Conservation (phyloP, 1,140 invertebrate species). For the Mycetomoellerius zeteki region DNA sequence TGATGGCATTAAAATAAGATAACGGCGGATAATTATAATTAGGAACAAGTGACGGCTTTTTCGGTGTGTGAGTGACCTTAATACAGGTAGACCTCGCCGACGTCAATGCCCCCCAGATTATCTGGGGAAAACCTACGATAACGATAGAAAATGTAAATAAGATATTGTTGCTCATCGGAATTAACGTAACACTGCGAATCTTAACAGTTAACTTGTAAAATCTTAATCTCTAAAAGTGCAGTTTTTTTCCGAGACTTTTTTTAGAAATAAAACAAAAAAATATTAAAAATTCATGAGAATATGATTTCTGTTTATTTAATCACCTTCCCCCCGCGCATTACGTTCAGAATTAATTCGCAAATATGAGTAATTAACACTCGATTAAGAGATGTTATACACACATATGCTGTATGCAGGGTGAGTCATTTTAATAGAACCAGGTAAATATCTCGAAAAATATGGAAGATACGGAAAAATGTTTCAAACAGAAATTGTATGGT, state of each 20-base stretch:
- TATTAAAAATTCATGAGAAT: background rate
- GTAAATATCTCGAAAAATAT: too few relatives aligned
- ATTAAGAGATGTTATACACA: background rate
- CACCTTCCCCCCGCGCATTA: background rate
- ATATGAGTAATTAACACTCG: background rate
- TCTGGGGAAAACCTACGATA: conserved; percentile 72
- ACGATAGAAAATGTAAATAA: conserved; percentile 63
- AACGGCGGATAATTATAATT: background rate
- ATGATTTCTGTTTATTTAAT: background rate
- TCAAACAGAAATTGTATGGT: too few relatives aligned
- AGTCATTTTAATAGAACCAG: too few relatives aligned
- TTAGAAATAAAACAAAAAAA: background rate
- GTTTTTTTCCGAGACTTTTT: background rate
- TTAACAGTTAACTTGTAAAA: conserved; percentile 9
- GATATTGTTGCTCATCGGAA: conserved; percentile 5
- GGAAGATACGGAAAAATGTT: too few relatives aligned
- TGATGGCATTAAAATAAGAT: conserved; percentile 36
- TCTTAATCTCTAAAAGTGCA: background rate
- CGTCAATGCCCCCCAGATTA: conserved; percentile 47
- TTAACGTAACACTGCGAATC: background rate
- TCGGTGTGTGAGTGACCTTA: background rate
- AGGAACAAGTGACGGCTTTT: background rate
- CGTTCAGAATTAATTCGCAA: background rate
- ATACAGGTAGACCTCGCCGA: background rate
- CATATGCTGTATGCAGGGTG: too few relatives aligned